Percentiles rank a stretch among this genome's conserved stretches.
phyloP scores from a whole-genome alignment of 2,797 vertebrate species.

The Acridotheres tristis region DNA sequence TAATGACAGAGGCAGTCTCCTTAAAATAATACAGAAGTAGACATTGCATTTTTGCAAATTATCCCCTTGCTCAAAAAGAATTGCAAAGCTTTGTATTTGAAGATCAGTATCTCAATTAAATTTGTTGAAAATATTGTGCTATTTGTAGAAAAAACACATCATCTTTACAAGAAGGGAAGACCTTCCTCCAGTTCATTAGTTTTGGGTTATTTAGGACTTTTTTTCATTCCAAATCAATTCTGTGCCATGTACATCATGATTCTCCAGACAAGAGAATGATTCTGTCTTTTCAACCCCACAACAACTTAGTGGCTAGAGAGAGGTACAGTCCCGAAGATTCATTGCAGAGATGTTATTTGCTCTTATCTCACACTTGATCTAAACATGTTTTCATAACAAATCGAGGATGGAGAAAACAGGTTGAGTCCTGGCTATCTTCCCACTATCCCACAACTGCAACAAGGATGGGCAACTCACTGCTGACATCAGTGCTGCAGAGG shows the following conservation, averaged over 20 bases:
- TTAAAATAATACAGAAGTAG: neutral
- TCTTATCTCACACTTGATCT: neutral
- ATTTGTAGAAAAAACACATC: neutral
- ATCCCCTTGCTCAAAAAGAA: neutral
- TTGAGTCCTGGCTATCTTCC: neutral
- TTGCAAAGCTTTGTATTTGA: neutral
- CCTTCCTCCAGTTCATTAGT: neutral
- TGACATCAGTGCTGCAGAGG: neutral
- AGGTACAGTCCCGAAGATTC: neutral
- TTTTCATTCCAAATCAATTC: neutral
- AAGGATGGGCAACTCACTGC: neutral
- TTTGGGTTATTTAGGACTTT: neutral
- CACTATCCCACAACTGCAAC: neutral
- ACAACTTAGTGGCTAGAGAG: neutral
- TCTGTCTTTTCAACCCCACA: neutral
- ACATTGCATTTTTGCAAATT: neutral
- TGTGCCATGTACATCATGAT: neutral
- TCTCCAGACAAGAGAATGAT: neutral
- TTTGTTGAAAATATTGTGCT: neutral
- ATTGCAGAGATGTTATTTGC: neutral
- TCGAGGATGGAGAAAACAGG: neutral
- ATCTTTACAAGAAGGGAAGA: neutral
- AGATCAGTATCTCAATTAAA: neutral
- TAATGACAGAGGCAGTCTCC: neutral
- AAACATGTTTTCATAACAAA: neutral